Percentiles rank a stretch among this genome's conserved stretches.
Conservation (phyloP, 2,888 invertebrate species). For the Lamellibrachia satsuma region DNA sequence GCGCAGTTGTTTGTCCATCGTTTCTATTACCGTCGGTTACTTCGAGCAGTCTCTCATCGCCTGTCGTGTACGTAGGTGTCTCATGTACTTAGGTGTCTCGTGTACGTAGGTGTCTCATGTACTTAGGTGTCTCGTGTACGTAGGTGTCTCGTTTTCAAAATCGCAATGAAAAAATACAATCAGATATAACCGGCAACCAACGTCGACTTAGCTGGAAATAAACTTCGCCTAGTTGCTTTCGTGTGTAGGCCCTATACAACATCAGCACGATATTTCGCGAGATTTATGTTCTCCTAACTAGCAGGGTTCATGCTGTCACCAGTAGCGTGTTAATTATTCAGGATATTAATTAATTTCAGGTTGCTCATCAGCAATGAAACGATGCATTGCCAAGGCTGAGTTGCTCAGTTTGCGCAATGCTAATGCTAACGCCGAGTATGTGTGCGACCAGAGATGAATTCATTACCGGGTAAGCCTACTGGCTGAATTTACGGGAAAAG, state of each 20-base stretch:
- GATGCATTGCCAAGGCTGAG: not conserved
- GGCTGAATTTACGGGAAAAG: no score
- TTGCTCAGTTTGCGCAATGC: not conserved
- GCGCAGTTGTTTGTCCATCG: no score
- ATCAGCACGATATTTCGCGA: not conserved
- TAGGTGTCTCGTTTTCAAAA: not conserved
- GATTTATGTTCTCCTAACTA: not conserved
- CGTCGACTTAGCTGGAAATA: not conserved
- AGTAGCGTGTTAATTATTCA: conserved; percentile 5
- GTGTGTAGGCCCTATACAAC: not conserved
- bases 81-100: no score
- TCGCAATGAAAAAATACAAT: not conserved
- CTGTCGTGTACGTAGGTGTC: no score
- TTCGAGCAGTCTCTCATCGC: no score
- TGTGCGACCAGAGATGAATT: no score
- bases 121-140: not conserved
- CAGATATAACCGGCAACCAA: not conserved
- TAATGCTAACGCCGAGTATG: not conserved
- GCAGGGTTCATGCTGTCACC: not conserved
- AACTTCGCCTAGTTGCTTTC: not conserved
- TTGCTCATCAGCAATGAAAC: not conserved
- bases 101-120: no score
- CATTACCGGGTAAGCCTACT: no score
- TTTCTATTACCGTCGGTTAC: no score
- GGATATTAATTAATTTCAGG: not conserved